Evolutionary conservation across 2,113 vertebrate species (phyloP).

Genomic region (Burhinus bistriatus): DNA sequence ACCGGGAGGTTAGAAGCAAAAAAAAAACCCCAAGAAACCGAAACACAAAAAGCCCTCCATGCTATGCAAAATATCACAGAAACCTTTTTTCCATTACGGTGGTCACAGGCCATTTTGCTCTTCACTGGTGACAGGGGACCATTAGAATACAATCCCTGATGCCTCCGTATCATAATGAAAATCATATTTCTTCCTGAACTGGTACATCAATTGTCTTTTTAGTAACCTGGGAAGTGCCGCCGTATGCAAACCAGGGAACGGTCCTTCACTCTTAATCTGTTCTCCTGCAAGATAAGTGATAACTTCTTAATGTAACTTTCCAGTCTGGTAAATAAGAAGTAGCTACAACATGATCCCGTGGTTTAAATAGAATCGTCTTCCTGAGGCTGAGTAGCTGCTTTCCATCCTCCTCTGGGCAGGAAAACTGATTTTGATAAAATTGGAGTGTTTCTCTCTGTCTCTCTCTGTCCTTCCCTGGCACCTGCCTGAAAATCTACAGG

Average conservation of each 20-base stretch:
- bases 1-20: background rate
- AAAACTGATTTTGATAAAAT: constrained; percentile 53
- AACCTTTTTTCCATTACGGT: constrained; percentile 47
- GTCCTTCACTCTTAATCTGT: constrained; percentile 64
- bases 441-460: background rate
- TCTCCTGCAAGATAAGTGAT: constrained; percentile 65
- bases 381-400: constrained; percentile 31
- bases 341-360: constrained; percentile 50
- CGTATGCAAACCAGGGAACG: constrained; percentile 60
- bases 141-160: constrained; percentile 49
- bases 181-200: constrained; percentile 65
- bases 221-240: constrained; percentile 60
- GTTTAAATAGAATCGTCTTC: constrained; percentile 57
- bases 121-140: constrained; percentile 24
- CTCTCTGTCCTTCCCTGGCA: background rate
- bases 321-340: constrained; percentile 67
- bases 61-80: constrained; percentile 15
- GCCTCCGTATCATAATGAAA: constrained; percentile 57
- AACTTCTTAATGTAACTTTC: constrained; percentile 71
- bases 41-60: background rate
- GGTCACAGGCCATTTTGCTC: constrained; percentile 59
- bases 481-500: constrained; percentile 4
- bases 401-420: constrained; percentile 49
- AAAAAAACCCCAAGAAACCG: background rate
- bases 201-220: constrained; percentile 68